Percentiles rank a stretch among this genome's conserved stretches.
phyloP scores from a whole-genome alignment of 2,888 invertebrate species.

The Orthonevra nobilis region DNA sequence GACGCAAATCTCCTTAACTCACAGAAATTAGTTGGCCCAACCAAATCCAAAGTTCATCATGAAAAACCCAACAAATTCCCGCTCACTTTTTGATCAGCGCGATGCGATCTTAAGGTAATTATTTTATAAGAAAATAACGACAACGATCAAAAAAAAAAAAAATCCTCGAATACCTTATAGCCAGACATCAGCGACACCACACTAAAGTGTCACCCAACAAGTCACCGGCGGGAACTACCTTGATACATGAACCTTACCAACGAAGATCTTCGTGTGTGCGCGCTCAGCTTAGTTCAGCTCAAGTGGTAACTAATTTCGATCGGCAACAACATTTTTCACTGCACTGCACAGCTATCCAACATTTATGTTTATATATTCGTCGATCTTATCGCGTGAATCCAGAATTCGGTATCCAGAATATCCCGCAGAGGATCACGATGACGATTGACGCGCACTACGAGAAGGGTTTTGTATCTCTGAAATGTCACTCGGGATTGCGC shows the following conservation, averaged over 20 bases:
- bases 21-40: no score
- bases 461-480: slow-evolving; percentile 23
- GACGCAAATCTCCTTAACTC: slow-evolving; percentile 29
- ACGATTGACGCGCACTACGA: slow-evolving; percentile 37
- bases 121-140: slow-evolving; percentile 23
- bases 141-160: slow-evolving; percentile 1
- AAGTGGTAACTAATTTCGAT: slow-evolving; percentile 61
- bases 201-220: slow-evolving; percentile 64
- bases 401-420: slow-evolving; percentile 38
- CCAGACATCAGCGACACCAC: slow-evolving; percentile 40
- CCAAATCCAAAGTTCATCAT: no score
- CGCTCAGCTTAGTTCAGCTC: slow-evolving; percentile 4
- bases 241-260: neutral
- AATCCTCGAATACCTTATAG: slow-evolving; percentile 11
- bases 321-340: slow-evolving; percentile 64
- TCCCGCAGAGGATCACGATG: slow-evolving; percentile 20
- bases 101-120: slow-evolving; percentile 46
- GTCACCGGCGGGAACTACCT: slow-evolving; percentile 37
- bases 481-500: slow-evolving; percentile 45
- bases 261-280: slow-evolving; percentile 49
- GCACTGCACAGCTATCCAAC: slow-evolving; percentile 33
- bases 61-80: slow-evolving; percentile 39
- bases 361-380: slow-evolving; percentile 20
- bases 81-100: slow-evolving; percentile 33
- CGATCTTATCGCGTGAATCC: slow-evolving; percentile 61